Conservation (phyloP, 2,888 invertebrate genomes). For the Itoplectis maculator region DNA sequence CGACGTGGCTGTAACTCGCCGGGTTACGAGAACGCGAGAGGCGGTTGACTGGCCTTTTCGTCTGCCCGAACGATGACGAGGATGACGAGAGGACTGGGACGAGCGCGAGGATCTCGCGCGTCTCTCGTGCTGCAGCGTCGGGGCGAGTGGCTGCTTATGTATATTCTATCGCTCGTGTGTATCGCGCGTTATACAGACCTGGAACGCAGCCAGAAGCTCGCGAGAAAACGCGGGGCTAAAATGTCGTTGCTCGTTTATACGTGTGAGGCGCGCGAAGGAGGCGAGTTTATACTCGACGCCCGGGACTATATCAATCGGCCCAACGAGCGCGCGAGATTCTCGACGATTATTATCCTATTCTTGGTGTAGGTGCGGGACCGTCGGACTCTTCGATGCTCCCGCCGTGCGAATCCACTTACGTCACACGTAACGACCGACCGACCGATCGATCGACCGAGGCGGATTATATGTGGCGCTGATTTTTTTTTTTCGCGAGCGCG, state of each 20-base stretch:
- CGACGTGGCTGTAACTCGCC: background rate
- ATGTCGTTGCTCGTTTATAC: slow-evolving; percentile 52
- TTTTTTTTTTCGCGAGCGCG: slow-evolving; percentile 17
- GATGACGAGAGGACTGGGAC: slow-evolving; percentile 32
- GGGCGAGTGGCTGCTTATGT: background rate
- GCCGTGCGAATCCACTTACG: slow-evolving; percentile 43
- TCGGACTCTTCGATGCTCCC: slow-evolving; percentile 24
- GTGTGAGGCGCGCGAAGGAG: no score
- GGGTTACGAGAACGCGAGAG: no score
- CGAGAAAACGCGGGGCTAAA: slow-evolving; percentile 16
- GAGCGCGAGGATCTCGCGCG: slow-evolving; percentile 28
- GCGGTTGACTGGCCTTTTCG: slow-evolving; percentile 60
- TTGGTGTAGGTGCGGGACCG: slow-evolving; percentile 30
- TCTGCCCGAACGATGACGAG: slow-evolving; percentile 39
- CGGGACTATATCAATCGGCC: slow-evolving; percentile 44
- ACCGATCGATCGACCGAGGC: background rate
- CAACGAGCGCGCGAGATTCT: slow-evolving; percentile 17
- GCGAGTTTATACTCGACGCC: slow-evolving; percentile 29
- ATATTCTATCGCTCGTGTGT: background rate
- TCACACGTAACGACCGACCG: slow-evolving; percentile 33
- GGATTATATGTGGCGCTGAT: no score
- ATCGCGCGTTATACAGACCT: slow-evolving; percentile 2
- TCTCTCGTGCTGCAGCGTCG: slow-evolving; percentile 31
- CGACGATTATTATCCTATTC: slow-evolving; percentile 50
- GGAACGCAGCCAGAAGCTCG: slow-evolving; percentile 30